Evolutionary conservation across 2,113 vertebrate species (phyloP).

Genomic region (Lepidothrix coronata): DNA sequence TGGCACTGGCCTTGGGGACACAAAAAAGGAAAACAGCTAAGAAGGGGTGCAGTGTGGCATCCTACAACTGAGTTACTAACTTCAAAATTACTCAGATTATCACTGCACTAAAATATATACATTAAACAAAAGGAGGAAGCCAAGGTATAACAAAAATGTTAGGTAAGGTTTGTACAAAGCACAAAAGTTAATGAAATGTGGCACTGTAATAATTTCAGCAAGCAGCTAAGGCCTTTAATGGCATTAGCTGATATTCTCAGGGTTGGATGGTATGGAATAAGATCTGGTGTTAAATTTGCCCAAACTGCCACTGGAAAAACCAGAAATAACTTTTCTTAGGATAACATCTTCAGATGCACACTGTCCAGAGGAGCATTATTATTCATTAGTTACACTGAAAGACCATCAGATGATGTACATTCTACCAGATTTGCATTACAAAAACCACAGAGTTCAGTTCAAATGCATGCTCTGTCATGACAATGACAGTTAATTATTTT

Average conservation of each 20-base stretch:
- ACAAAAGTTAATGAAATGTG: background rate
- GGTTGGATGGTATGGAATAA: background rate
- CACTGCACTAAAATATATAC: background rate
- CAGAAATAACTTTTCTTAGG: background rate
- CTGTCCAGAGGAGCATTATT: background rate
- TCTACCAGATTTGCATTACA: background rate
- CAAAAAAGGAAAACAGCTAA: background rate
- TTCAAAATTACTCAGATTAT: background rate
- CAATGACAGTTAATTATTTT: background rate
- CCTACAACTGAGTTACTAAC: background rate
- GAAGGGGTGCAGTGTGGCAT: background rate
- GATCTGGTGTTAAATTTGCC: background rate
- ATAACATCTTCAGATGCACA: background rate
- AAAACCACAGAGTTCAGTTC: background rate
- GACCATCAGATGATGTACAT: background rate
- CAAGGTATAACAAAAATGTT: background rate
- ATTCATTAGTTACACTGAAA: background rate
- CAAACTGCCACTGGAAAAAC: background rate
- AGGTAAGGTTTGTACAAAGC: background rate
- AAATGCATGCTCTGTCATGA: background rate
- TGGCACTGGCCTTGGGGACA: background rate
- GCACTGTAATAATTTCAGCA: background rate
- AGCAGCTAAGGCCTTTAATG: background rate
- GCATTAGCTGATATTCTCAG: background rate
- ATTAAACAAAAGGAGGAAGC: background rate